phyloP scores from a whole-genome alignment of 2,113 vertebrate genomes.

The Rallus limicola region DNA sequence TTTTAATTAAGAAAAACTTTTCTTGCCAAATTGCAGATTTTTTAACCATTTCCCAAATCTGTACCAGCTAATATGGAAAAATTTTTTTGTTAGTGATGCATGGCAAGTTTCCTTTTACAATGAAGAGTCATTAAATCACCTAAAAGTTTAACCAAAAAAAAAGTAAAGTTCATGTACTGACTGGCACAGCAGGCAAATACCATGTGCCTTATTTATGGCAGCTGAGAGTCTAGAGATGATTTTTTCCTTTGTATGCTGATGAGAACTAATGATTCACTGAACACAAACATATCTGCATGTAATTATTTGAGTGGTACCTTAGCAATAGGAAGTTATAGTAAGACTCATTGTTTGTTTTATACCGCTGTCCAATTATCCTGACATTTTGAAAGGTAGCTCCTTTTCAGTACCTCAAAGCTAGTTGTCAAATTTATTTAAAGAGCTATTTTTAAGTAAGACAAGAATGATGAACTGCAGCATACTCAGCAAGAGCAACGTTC shows the following conservation, averaged over 20 bases:
- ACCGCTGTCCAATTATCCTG: not conserved
- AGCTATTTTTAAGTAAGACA: not conserved
- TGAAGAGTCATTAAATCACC: not conserved
- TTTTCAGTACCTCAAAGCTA: not conserved
- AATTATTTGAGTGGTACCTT: not conserved
- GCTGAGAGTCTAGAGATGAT: not conserved
- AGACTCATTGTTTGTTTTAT: not conserved
- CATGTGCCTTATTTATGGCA: not conserved
- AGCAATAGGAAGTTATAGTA: not conserved
- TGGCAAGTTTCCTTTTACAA: not conserved
- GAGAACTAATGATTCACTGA: not conserved
- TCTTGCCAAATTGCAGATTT: not conserved
- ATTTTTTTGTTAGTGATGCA: not conserved
- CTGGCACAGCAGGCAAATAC: not conserved
- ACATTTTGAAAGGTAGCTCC: not conserved
- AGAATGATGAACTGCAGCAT: not conserved
- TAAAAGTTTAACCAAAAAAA: not conserved
- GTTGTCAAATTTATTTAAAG: not conserved
- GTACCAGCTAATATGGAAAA: not conserved
- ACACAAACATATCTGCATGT: not conserved
- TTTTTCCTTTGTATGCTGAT: not conserved
- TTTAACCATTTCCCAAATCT: not conserved
- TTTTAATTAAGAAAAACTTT: not conserved
- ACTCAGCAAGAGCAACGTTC: not conserved
- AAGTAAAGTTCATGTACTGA: not conserved